A percentile compares a stretch with the other conserved stretches of the same genome.
Conservation (phyloP, 2,113 vertebrate genomes). For the Pyxicephalus adspersus region DNA sequence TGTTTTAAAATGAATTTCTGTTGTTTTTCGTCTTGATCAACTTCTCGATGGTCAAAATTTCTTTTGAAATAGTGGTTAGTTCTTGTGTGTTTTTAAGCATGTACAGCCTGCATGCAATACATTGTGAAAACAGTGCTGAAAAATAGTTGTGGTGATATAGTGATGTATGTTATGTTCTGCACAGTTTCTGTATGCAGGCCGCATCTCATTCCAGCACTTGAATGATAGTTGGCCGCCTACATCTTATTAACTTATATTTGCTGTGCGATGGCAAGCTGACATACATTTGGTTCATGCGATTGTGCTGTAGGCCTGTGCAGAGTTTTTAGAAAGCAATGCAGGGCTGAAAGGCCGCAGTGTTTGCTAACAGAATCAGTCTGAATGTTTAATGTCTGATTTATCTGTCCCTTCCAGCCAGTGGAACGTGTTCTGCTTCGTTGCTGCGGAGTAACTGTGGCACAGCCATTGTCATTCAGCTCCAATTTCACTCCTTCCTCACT, state of each 20-base stretch:
- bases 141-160: no score
- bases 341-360: neutral
- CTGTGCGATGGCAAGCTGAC: neutral
- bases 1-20: no score
- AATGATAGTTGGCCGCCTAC: neutral
- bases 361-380: conserved; percentile 34
- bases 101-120: no score
- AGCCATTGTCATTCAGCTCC: conserved; percentile 12
- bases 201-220: neutral
- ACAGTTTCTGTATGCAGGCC: neutral
- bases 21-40: no score
- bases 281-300: neutral
- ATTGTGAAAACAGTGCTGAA: no score
- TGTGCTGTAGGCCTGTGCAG: neutral
- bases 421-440: conserved; percentile 17
- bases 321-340: neutral
- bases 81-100: no score
- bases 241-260: neutral
- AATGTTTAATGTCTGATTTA: conserved; percentile 39
- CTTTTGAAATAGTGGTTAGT: no score
- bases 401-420: conserved; percentile 32
- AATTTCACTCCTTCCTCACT: conserved; percentile 13
- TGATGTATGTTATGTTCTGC: neutral
- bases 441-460: neutral
- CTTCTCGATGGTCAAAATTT: no score